These are phyloP conservation scores for Goniozus legneri DNA, from an alignment of 1,140 invertebrate species.

Conservation along the genomic window DNA sequence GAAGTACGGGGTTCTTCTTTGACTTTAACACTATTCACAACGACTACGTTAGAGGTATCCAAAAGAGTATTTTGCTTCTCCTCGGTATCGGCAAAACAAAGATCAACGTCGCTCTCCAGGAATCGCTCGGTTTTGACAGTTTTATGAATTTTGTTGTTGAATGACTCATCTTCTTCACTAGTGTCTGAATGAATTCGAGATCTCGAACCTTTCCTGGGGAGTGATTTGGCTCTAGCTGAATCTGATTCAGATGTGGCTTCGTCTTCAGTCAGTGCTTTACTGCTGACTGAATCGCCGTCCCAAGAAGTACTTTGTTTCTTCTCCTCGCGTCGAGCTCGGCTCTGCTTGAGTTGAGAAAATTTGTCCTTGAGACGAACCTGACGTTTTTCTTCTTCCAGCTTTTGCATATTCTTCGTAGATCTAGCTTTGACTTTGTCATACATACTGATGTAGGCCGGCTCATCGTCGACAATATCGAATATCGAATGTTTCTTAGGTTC, in stretches of 20 bases:
- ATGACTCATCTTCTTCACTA: constrained; percentile 59
- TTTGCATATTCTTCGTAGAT: constrained; percentile 89
- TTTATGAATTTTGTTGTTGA: constrained; percentile 45
- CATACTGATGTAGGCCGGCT: constrained; percentile 92
- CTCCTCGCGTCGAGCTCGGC: constrained; percentile 76
- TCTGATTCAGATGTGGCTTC: constrained; percentile 50
- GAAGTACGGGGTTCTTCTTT: constrained; percentile 52
- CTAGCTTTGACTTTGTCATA: constrained; percentile 97
- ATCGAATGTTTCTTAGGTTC: constrained; percentile 85
- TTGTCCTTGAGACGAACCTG: constrained; percentile 77
- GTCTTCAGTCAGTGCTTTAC: constrained; percentile 53
- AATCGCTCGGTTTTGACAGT: constrained; percentile 50
- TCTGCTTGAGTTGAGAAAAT: constrained; percentile 84
- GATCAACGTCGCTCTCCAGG: constrained; percentile 57
- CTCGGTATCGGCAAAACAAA: constrained; percentile 54
- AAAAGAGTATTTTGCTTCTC: constrained; percentile 49
- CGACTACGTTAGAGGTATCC: constrained; percentile 27
- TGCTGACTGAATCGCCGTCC: constrained; percentile 77
- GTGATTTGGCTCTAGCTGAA: constrained; percentile 49
- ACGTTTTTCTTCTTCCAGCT: constrained; percentile 83
- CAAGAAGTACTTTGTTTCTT: constrained; percentile 84
- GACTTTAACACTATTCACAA: constrained; percentile 37
- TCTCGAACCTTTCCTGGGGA: constrained; percentile 50
- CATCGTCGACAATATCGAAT: constrained; percentile 86
- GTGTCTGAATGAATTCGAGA: constrained; percentile 62